Evolutionary conservation across 2,797 vertebrate species (phyloP).

Genomic region (Triplophysa yarkandensis): DNA sequence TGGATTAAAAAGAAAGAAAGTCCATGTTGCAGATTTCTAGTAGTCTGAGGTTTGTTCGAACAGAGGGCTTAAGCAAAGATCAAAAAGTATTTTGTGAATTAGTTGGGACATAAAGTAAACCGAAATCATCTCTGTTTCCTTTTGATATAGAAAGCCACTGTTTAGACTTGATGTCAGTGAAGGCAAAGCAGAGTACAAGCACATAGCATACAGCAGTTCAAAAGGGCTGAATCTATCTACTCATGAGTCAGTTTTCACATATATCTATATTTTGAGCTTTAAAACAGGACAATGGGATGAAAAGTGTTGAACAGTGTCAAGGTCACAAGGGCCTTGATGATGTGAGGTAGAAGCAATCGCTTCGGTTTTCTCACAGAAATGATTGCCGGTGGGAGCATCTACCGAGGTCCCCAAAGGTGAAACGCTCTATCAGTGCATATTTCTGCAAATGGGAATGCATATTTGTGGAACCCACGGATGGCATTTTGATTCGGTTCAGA

Average conservation of each 20-base stretch:
- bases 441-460: conserved; percentile 34
- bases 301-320: conserved; percentile 33
- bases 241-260: background rate
- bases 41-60: background rate
- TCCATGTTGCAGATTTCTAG: background rate
- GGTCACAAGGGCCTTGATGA: conserved; percentile 27
- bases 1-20: background rate
- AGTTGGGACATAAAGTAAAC: background rate
- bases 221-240: background rate
- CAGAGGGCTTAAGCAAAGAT: background rate
- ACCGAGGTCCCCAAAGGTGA: conserved; percentile 39
- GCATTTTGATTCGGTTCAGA: conserved; percentile 35
- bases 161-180: background rate
- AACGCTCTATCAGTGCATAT: conserved; percentile 29
- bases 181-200: background rate
- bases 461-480: conserved; percentile 14
- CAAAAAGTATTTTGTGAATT: background rate
- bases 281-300: conserved; percentile 5
- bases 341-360: conserved; percentile 11
- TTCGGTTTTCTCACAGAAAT: conserved; percentile 15
- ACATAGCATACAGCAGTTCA: background rate
- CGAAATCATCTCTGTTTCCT: background rate
- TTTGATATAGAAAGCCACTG: background rate
- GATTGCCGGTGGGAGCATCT: conserved; percentile 40
- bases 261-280: background rate